Conservation (phyloP, 2,888 invertebrate genomes). For the Sphinx pinastri region DNA sequence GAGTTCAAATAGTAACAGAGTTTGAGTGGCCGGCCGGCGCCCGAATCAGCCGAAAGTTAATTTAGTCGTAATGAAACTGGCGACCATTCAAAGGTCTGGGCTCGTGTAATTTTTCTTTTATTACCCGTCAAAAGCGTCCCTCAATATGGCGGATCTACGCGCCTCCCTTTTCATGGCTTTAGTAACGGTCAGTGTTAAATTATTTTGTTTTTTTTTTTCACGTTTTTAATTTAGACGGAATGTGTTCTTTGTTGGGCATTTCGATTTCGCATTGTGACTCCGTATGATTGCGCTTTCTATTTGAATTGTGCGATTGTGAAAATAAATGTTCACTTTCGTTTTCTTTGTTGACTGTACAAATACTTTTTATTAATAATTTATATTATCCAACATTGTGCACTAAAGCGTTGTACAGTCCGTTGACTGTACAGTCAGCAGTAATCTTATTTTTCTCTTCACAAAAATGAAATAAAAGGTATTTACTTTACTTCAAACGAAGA, state of each 20-base stretch:
- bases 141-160: constrained; percentile 42
- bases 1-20: background rate
- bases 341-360: no score
- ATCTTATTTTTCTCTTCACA: no score
- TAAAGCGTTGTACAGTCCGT: no score
- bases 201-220: constrained; percentile 34
- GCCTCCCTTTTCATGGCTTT: constrained; percentile 30
- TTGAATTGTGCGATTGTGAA: background rate
- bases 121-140: constrained; percentile 57
- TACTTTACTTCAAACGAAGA: no score
- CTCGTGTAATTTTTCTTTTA: constrained; percentile 67
- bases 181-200: constrained; percentile 37
- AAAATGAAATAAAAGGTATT: no score
- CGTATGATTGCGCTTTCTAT: constrained; percentile 18
- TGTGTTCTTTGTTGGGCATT: constrained; percentile 4
- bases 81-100: constrained; percentile 50
- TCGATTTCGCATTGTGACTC: background rate
- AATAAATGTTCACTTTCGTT: background rate
- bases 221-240: constrained; percentile 23
- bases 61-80: constrained; percentile 58
- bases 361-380: no score
- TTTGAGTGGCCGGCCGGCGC: background rate
- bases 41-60: constrained; percentile 56
- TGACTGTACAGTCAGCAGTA: no score
- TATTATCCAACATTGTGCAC: no score